A percentile compares a stretch with the other conserved stretches of the same genome.
Evolutionary conservation across 2,888 invertebrate genomes (phyloP).

Genomic region (Oeneis ivallda): DNA sequence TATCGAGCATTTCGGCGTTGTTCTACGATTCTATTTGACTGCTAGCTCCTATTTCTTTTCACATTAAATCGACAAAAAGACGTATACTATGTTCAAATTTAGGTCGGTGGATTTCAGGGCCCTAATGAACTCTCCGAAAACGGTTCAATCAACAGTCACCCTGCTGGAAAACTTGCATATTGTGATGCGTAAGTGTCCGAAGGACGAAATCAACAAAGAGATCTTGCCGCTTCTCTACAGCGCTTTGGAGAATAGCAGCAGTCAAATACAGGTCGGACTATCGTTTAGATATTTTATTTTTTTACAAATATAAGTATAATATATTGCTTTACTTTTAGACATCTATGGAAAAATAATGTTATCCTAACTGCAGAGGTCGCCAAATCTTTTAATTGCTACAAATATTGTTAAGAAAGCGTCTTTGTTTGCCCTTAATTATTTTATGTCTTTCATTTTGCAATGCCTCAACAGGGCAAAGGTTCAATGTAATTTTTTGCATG

Average conservation of each 20-base stretch:
- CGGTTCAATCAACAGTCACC: conserved; percentile 92
- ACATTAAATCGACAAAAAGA: background rate
- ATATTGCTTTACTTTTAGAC: background rate
- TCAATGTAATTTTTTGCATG: too few relatives aligned
- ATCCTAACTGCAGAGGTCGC: too few relatives aligned
- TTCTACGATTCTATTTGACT: conserved; percentile 14
- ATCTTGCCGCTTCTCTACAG: conserved; percentile 93
- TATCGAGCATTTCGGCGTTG: conserved; percentile 2
- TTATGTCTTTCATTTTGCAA: too few relatives aligned
- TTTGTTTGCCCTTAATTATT: background rate
- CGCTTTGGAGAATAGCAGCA: conserved; percentile 93
- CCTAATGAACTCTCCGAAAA: conserved; percentile 89
- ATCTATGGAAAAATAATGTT: too few relatives aligned
- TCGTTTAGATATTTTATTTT: background rate
- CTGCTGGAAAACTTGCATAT: conserved; percentile 94
- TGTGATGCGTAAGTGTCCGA: conserved; percentile 92
- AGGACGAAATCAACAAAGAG: conserved; percentile 89
- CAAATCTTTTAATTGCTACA: too few relatives aligned
- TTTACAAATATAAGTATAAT: background rate
- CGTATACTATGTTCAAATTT: conserved; percentile 29
- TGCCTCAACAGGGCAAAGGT: too few relatives aligned
- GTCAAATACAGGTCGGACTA: conserved; percentile 91
- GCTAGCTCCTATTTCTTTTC: conserved; percentile 1
- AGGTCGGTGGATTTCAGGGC: conserved; percentile 72
- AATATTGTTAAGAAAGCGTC: background rate